A percentile compares a stretch with the other conserved stretches of the same genome.
Evolutionary conservation across 1,140 invertebrate species (phyloP).

Genomic region (Drosophila suzukii): DNA sequence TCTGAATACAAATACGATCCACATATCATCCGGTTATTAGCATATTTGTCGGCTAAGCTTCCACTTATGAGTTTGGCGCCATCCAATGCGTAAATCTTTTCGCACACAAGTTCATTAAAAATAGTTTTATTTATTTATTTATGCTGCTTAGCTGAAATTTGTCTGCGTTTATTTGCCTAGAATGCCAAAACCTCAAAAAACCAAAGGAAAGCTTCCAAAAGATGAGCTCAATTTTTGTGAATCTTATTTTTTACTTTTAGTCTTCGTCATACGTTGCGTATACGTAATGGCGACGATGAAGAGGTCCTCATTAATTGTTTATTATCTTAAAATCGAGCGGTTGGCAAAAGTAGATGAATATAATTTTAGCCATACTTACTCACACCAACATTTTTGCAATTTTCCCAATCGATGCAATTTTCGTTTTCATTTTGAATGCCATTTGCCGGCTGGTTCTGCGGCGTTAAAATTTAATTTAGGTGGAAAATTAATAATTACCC

Average conservation of each 20-base stretch:
- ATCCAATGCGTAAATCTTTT: slow-evolving; percentile 17
- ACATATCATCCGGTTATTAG: slow-evolving; percentile 31
- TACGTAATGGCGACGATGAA: slow-evolving; percentile 59
- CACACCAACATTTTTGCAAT: slow-evolving; percentile 47
- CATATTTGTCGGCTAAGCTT: slow-evolving; percentile 22
- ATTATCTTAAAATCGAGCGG: slow-evolving; percentile 46
- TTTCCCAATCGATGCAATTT: slow-evolving; percentile 76
- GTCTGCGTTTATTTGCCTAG: slow-evolving; percentile 54
- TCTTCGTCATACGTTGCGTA: slow-evolving; percentile 54
- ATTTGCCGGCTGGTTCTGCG: slow-evolving; percentile 47
- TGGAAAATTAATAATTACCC: slow-evolving; percentile 82
- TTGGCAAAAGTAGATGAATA: slow-evolving; percentile 38
- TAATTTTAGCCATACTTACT: slow-evolving; percentile 1
- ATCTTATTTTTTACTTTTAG: slow-evolving; percentile 12
- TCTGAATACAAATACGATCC: slow-evolving; percentile 1
- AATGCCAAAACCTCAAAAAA: slow-evolving; percentile 13
- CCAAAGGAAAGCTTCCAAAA: slow-evolving; percentile 26
- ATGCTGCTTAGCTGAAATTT: slow-evolving; percentile 22
- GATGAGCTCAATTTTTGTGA: slow-evolving; percentile 63
- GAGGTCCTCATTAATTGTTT: slow-evolving; percentile 55
- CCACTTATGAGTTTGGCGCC: slow-evolving; percentile 29
- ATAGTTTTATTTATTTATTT: slow-evolving; percentile 49
- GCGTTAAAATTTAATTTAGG: slow-evolving; percentile 80
- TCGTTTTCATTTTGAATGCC: slow-evolving; percentile 75
- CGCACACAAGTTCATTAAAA: slow-evolving; percentile 41